Percentiles rank a stretch among this genome's conserved stretches.
Conservation (phyloP, 2,797 vertebrate species). For the Botia almorhae region DNA sequence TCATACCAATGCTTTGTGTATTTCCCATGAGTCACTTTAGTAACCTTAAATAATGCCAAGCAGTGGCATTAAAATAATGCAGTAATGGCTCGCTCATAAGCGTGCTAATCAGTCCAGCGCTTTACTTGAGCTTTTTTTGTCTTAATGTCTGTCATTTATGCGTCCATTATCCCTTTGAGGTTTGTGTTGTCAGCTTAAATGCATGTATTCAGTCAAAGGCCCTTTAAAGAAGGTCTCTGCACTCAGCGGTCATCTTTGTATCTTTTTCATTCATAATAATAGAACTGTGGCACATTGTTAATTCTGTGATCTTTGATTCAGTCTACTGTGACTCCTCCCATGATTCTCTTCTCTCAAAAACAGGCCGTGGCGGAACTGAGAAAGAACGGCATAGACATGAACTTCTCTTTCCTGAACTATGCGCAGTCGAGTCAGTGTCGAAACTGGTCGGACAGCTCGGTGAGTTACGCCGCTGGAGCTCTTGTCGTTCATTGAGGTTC, state of each 20-base stretch:
- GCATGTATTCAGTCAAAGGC: not conserved
- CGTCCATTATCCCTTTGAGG: not conserved
- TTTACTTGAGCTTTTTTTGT: too few species aligned
- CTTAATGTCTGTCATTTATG: not conserved
- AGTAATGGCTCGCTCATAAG: conserved; percentile 13
- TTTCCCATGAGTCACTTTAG: not conserved
- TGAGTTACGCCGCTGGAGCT: conserved; percentile 97
- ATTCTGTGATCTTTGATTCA: not conserved
- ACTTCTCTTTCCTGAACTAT: conserved; percentile 99
- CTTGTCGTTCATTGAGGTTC: conserved; percentile 94
- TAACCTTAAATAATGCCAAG: conserved; percentile 2
- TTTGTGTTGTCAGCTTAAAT: not conserved
- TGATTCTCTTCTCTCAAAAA: not conserved
- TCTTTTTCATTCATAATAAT: too few species aligned
- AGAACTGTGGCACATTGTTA: too few species aligned
- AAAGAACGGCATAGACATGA: conserved; percentile 98
- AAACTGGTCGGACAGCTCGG: conserved; percentile 99
- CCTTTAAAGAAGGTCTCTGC: too few species aligned
- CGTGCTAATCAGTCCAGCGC: conserved; percentile 8
- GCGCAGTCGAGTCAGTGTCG: conserved; percentile 99
- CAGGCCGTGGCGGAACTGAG: conserved; percentile 97
- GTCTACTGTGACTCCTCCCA: not conserved
- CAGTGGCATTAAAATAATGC: not conserved
- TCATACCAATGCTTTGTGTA: not conserved
- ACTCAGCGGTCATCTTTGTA: too few species aligned